Percentiles rank a stretch among this genome's conserved stretches.
These are phyloP conservation scores for Aphelinus certus DNA, from an alignment of 1,140 invertebrate genomes.

Conservation along the genomic window DNA sequence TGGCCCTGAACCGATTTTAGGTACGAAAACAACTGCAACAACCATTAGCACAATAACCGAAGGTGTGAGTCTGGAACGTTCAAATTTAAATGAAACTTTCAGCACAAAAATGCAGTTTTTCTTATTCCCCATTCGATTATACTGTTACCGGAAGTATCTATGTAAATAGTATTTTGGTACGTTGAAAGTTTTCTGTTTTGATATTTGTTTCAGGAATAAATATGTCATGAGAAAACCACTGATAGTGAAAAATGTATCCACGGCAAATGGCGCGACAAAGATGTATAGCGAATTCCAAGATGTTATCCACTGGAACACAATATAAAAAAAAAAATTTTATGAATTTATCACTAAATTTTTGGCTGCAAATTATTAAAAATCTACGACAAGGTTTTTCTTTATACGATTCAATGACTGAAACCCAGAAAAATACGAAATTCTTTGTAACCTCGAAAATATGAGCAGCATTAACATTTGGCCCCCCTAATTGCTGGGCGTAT, in stretches of 20 bases:
- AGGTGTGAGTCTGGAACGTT: slow-evolving; percentile 62
- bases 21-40: slow-evolving; percentile 56
- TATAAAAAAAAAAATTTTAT: not conserved
- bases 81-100: not conserved
- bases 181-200: slow-evolving; percentile 53
- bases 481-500: not conserved
- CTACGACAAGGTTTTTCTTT: not conserved
- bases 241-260: slow-evolving; percentile 70
- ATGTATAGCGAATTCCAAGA: slow-evolving; percentile 52
- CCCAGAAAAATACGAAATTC: no score
- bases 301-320: slow-evolving; percentile 53
- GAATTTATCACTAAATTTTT: no score
- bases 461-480: not conserved
- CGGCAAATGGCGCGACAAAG: slow-evolving; percentile 59
- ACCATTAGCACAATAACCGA: slow-evolving; percentile 58
- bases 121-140: no score
- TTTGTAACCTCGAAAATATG: slow-evolving; percentile 7
- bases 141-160: slow-evolving; percentile 19
- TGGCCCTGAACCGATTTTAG: slow-evolving; percentile 59
- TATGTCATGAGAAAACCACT: slow-evolving; percentile 70
- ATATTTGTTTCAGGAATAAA: slow-evolving; percentile 53
- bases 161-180: slow-evolving; percentile 33
- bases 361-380: no score
- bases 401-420: not conserved
- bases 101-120: no score